Evolutionary conservation across 2,888 invertebrate genomes (phyloP), one percentile per base, ranked within the genome.

Genomic region (Volucella zonaria): DNA sequence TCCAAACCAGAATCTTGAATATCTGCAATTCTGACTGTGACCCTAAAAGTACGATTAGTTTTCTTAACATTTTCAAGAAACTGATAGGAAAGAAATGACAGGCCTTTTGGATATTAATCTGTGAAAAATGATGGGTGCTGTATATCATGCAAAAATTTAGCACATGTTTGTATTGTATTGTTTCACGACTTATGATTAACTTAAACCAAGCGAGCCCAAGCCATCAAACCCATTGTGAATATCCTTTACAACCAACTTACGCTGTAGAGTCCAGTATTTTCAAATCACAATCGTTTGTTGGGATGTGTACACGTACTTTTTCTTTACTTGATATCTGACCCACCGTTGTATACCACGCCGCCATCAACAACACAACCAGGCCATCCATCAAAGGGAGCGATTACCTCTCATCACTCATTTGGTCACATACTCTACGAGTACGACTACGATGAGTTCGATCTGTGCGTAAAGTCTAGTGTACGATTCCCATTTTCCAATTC

Each of bases 371-470:
- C 86, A 58, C 62, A 74, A 79, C 82, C 66, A 70, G 61, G 56
- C 61, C 83, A 83, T 83, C 75, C 83, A 83, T 83, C 83, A 83
- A 85, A 85, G 73, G 68, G 77, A 81, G 77, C 85, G 85, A 81
- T 73, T 77, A 73, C 85, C 71, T 80, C 83, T 81, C 85, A 85
- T 85, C 85, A 85, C 76, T 85, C 85, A 76, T 81, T 81, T 75
- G 70, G 79, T 79, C 83, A 61, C 79, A 83, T 54, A 67, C 42
- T 58, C 45, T 59, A 14, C 64, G 54, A 14, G 43, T 52, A 51
- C 31, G 54, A 14, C 49, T 52, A 51, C 31, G 66, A 40, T n/a
- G 11, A 54, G 43, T 47, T 11, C 70, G 58, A 31, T 31, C 14
- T n/a, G 43, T 76, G 54, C 52, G 15, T 10, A 54, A 61, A 58